phyloP scores from a whole-genome alignment of 2,888 invertebrate species.

The Cyclophora punctaria region DNA sequence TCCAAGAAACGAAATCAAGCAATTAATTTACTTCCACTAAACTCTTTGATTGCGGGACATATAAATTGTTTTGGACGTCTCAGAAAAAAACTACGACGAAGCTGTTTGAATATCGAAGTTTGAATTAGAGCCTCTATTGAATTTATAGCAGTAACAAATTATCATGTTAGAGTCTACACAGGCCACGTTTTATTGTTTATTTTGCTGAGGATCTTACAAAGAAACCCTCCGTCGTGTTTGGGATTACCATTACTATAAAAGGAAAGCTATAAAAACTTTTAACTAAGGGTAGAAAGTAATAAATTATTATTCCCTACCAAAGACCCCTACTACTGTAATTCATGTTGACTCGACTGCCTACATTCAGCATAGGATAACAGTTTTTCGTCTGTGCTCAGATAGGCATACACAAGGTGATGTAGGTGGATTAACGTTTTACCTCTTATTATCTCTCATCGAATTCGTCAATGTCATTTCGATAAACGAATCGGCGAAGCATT shows the following conservation, averaged over 20 bases:
- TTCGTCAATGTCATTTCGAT: constrained; percentile 50
- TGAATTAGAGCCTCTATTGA: constrained; percentile 33
- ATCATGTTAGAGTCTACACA: constrained; percentile 27
- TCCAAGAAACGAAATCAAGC: constrained; percentile 26
- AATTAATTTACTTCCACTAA: constrained; percentile 30
- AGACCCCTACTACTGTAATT: constrained; percentile 1
- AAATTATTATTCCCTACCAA: constrained; percentile 28
- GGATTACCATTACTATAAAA: constrained; percentile 23
- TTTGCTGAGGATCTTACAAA: constrained; percentile 20
- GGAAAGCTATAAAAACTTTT: constrained; percentile 31
- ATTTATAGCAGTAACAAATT: constrained; percentile 37
- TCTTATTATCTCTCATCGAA: constrained; percentile 35
- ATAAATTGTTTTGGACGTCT: constrained; percentile 23
- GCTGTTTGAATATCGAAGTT: constrained; percentile 28
- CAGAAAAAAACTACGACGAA: constrained; percentile 29
- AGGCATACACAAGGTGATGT: not conserved
- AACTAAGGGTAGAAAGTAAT: constrained; percentile 26
- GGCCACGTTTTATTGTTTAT: constrained; percentile 24
- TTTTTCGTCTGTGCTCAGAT: not conserved
- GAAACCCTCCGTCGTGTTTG: constrained; percentile 18
- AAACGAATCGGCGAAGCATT: constrained; percentile 48
- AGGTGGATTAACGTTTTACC: constrained; percentile 9
- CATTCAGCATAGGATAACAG: not conserved
- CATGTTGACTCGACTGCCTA: not conserved
- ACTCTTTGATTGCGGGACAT: constrained; percentile 29